A percentile compares a stretch with the other conserved stretches of the same genome.
These are phyloP conservation scores for Caenorhabditis sp. DNA, from an alignment of 2,888 invertebrate species.

Conservation along the genomic window DNA sequence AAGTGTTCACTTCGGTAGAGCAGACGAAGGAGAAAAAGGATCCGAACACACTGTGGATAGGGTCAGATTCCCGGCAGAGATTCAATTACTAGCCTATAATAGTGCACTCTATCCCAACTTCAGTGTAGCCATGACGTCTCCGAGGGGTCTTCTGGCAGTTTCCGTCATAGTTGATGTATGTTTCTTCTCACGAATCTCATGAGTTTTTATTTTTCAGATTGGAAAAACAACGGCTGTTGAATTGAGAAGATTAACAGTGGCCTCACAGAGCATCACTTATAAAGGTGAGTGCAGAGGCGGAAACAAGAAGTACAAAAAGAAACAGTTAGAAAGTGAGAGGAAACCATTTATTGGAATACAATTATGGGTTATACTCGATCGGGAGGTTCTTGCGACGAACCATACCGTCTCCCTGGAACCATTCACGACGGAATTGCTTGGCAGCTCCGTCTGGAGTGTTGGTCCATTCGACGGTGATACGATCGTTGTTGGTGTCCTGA, in stretches of 20 bases:
- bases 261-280: constrained; percentile 93
- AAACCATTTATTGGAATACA: constrained; percentile 20
- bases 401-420: constrained; percentile 76
- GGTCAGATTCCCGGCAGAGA: constrained; percentile 97
- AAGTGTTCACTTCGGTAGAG: constrained; percentile 91
- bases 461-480: constrained; percentile 74
- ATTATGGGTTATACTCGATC: constrained; percentile 64
- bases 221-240: constrained; percentile 95
- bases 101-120: constrained; percentile 97
- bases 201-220: constrained; percentile 87
- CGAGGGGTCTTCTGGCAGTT: constrained; percentile 96
- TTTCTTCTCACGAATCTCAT: neutral
- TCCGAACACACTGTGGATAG: constrained; percentile 98
- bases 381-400: constrained; percentile 75
- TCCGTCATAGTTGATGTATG: constrained; percentile 94
- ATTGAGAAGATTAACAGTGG: constrained; percentile 92
- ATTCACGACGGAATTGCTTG: constrained; percentile 73
- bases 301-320: too few species aligned
- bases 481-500: constrained; percentile 66
- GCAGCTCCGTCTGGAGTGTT: constrained; percentile 71
- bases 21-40: constrained; percentile 91
- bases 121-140: constrained; percentile 94
- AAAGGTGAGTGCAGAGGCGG: too few species aligned
- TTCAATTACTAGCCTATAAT: constrained; percentile 98
- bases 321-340: too few species aligned